Evolutionary conservation across 2,888 invertebrate genomes (phyloP).

Genomic region (Parascotia fuliginaria): DNA sequence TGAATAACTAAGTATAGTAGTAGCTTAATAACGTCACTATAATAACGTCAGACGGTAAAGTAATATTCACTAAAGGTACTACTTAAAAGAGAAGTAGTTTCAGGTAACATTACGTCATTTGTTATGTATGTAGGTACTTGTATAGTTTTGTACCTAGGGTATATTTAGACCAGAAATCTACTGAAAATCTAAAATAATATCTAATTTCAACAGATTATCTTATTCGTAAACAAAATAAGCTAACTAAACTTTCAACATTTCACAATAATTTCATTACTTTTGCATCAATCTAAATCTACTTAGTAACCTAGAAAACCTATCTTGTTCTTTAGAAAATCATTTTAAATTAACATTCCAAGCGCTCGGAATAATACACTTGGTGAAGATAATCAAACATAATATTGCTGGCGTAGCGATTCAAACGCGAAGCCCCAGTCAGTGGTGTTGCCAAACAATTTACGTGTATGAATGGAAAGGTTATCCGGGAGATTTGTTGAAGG

Average conservation of each 20-base stretch:
- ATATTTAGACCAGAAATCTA: too few species aligned
- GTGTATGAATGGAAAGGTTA: constrained; percentile 56
- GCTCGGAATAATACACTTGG: constrained; percentile 9
- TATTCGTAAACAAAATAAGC: too few species aligned
- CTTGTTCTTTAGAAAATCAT: background rate
- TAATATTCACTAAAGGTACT: too few species aligned
- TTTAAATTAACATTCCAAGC: constrained; percentile 4
- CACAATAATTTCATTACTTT: background rate
- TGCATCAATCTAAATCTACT: background rate
- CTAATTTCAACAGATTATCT: too few species aligned
- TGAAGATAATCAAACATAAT: constrained; percentile 30
- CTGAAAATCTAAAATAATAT: too few species aligned
- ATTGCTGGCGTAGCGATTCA: constrained; percentile 37
- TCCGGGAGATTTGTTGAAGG: constrained; percentile 59
- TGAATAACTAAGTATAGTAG: too few species aligned
- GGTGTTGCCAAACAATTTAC: constrained; percentile 53
- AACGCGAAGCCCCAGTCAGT: constrained; percentile 24
- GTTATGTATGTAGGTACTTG: too few species aligned
- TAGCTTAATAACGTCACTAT: too few species aligned
- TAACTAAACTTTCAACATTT: background rate
- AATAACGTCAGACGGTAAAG: too few species aligned
- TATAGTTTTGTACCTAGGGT: too few species aligned
- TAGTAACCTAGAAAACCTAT: background rate
- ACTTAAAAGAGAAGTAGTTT: too few species aligned
- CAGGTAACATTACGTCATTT: too few species aligned